phyloP scores from a whole-genome alignment of 2,797 vertebrate species.

The Xenentodon cancila region DNA sequence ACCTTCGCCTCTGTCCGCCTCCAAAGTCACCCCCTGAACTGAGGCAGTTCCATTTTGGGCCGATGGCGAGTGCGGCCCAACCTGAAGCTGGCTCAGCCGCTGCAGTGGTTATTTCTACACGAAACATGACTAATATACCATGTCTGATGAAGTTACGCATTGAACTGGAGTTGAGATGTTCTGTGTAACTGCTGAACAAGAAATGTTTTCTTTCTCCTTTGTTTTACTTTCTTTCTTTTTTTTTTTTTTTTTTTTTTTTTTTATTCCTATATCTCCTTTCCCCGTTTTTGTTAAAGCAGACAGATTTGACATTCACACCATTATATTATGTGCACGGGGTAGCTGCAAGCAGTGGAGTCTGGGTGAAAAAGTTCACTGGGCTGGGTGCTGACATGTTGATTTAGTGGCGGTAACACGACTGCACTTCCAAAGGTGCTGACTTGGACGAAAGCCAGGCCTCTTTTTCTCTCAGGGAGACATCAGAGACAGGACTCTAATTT shows the following conservation, averaged over 20 bases:
- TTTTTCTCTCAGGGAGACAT: conserved; percentile 77
- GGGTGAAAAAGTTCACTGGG: conserved; percentile 80
- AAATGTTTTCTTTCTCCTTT: conserved; percentile 6
- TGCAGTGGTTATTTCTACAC: conserved; percentile 13
- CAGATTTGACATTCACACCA: conserved; percentile 69
- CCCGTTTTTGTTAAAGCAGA: conserved; percentile 52
- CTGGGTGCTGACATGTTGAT: conserved; percentile 85
- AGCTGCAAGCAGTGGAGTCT: conserved; percentile 74
- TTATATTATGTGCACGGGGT: conserved; percentile 78
- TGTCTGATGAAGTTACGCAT: conserved; percentile 9
- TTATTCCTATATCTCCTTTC: conserved; percentile 37
- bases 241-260: neutral
- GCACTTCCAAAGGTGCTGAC: conserved; percentile 86
- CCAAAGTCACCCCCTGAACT: conserved; percentile 48
- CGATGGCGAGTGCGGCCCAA: conserved; percentile 29
- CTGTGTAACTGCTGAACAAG: conserved; percentile 21
- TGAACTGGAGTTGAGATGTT: conserved; percentile 15
- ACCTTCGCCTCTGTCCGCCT: conserved; percentile 51
- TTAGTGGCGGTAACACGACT: conserved; percentile 84
- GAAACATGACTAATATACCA: neutral
- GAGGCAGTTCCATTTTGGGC: conserved; percentile 62
- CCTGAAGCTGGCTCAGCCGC: conserved; percentile 18
- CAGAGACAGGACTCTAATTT: conserved; percentile 78
- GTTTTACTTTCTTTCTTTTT: neutral
- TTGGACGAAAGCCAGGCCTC: conserved; percentile 84